Percentiles rank a stretch among this genome's conserved stretches.
Conservation (phyloP, 2,113 vertebrate species). For the Chinchilla lanigera region DNA sequence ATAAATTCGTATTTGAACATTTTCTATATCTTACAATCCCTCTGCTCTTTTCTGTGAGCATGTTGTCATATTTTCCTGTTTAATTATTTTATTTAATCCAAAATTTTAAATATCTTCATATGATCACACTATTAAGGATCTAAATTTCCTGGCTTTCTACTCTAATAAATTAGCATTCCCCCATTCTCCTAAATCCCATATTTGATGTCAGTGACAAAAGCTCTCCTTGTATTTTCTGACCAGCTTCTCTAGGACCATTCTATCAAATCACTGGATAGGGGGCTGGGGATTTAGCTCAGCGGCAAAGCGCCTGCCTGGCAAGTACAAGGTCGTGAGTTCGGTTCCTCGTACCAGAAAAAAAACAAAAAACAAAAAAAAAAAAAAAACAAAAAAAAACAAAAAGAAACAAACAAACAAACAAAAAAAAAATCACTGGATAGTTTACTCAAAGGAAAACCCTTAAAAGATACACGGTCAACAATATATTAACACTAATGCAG, state of each 20-base stretch:
- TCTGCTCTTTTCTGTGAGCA: not conserved
- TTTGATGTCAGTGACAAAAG: not conserved
- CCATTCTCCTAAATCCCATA: not conserved
- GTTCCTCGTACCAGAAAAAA: too few species aligned
- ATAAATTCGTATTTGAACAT: not conserved
- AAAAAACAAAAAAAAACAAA: too few species aligned
- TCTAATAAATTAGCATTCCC: not conserved
- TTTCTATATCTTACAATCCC: not conserved
- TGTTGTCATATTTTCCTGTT: not conserved
- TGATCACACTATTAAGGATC: not conserved
- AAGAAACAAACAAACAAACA: too few species aligned
- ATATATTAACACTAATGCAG: not conserved
- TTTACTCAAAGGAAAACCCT: not conserved
- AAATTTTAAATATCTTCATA: not conserved
- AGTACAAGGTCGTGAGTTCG: too few species aligned
- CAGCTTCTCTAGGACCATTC: not conserved
- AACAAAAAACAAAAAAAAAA: too few species aligned
- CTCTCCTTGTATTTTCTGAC: not conserved
- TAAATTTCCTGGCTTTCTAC: not conserved
- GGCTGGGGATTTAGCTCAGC: too few species aligned
- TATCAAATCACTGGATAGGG: too few species aligned
- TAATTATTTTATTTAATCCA: constrained; percentile 4
- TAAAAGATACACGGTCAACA: not conserved
- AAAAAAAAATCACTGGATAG: too few species aligned
- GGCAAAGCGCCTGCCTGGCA: too few species aligned